phyloP scores from a whole-genome alignment of 2,888 invertebrate species.

The Tanytarsus gracilentus region DNA sequence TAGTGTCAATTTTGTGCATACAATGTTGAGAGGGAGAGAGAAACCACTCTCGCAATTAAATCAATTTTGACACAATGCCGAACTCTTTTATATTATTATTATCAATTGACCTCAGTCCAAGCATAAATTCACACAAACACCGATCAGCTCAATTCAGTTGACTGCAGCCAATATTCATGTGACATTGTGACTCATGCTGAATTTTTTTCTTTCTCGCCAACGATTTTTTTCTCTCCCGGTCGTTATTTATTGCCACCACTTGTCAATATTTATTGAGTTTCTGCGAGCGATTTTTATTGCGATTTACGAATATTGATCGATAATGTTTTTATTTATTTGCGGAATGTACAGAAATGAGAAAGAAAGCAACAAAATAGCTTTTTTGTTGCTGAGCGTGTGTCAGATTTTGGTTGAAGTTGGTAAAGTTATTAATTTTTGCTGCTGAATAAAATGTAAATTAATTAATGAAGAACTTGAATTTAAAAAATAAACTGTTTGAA shows the following conservation, averaged over 20 bases:
- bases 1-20: not conserved
- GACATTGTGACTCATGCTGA: conserved; percentile 1
- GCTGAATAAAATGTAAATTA: too few relatives aligned
- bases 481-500: too few relatives aligned
- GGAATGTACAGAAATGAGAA: too few relatives aligned
- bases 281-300: conserved; percentile 9
- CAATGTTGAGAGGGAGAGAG: not conserved
- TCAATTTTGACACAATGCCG: conserved; percentile 11
- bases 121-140: too few relatives aligned
- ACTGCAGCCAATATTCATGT: conserved; percentile 4
- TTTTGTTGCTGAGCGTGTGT: too few relatives aligned
- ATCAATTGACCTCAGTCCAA: not conserved
- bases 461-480: too few relatives aligned
- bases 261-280: conserved; percentile 14
- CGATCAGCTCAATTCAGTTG: not conserved
- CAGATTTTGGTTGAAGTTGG: too few relatives aligned
- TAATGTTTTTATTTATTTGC: not conserved
- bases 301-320: not conserved
- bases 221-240: not conserved
- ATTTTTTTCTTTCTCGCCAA: not conserved
- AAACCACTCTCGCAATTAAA: conserved; percentile 6
- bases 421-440: too few relatives aligned
- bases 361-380: too few relatives aligned
- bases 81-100: not conserved
- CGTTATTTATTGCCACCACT: conserved; percentile 11